Evolutionary conservation across 1,140 invertebrate genomes (phyloP).

Genomic region (Ladona fulva): DNA sequence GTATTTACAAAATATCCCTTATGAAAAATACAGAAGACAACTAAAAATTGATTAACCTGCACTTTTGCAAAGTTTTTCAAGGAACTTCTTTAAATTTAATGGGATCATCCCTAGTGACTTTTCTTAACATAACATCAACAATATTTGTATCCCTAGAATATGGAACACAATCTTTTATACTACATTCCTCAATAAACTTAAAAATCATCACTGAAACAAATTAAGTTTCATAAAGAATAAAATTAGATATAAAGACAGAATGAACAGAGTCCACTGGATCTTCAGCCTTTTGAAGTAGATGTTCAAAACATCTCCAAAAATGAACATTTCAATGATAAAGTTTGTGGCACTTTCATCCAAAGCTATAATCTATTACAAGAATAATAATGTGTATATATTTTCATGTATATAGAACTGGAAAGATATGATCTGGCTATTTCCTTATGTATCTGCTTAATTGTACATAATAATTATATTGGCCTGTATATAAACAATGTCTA

Average conservation of each 20-base stretch:
- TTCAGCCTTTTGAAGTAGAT: too few species aligned
- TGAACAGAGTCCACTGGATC: background rate
- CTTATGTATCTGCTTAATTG: background rate
- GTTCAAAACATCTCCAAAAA: too few species aligned
- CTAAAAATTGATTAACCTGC: background rate
- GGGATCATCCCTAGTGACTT: background rate
- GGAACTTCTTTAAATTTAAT: background rate
- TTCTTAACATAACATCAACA: background rate
- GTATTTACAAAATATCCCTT: background rate
- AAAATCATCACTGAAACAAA: background rate
- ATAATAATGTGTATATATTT: background rate
- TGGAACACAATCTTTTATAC: background rate
- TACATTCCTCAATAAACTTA: background rate
- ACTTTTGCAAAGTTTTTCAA: background rate
- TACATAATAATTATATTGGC: background rate
- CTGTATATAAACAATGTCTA: background rate
- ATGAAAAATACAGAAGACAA: background rate
- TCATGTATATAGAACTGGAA: background rate
- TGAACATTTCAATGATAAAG: background rate
- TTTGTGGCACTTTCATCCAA: background rate
- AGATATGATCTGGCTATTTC: background rate
- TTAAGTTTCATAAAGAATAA: background rate
- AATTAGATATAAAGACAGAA: background rate
- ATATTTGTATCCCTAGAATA: background rate
- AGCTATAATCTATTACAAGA: background rate